Conservation (phyloP, 2,888 invertebrate genomes). For the Lasioglossum figueresi region DNA sequence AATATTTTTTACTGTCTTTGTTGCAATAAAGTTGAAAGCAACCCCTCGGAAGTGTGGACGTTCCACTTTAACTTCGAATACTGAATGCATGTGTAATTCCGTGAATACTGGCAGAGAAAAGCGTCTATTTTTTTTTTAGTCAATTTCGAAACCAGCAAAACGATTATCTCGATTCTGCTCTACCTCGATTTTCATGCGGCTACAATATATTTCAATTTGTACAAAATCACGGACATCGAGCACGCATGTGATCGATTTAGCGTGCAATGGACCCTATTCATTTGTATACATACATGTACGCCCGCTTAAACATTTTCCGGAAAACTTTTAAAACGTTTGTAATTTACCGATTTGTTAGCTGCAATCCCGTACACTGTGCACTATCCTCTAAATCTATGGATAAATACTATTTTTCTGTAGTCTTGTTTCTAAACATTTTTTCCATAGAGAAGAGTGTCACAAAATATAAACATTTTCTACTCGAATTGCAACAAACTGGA, state of each 20-base stretch:
- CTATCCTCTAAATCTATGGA: not conserved
- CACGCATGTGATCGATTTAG: not conserved
- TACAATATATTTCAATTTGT: conserved; percentile 8
- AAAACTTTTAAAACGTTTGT: not conserved
- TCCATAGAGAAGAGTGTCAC: not conserved
- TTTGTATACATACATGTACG: not conserved
- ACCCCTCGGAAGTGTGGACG: too few relatives aligned
- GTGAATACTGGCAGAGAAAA: not conserved
- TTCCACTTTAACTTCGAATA: not conserved
- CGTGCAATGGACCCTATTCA: not conserved
- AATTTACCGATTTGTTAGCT: not conserved
- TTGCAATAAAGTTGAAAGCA: too few relatives aligned
- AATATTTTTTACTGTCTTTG: too few relatives aligned
- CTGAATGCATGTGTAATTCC: not conserved
- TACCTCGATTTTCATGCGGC: not conserved
- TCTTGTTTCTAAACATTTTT: not conserved
- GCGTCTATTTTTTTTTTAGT: not conserved
- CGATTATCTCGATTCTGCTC: not conserved
- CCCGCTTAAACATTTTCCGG: not conserved
- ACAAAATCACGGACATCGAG: not conserved
- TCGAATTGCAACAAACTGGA: too few relatives aligned
- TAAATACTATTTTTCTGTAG: not conserved
- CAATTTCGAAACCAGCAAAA: not conserved
- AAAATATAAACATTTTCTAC: too few relatives aligned
- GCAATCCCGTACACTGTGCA: not conserved